Base-by-base conservation (phyloP, 2,113 vertebrate genomes). In the Ictalurus furcatus region DNA sequence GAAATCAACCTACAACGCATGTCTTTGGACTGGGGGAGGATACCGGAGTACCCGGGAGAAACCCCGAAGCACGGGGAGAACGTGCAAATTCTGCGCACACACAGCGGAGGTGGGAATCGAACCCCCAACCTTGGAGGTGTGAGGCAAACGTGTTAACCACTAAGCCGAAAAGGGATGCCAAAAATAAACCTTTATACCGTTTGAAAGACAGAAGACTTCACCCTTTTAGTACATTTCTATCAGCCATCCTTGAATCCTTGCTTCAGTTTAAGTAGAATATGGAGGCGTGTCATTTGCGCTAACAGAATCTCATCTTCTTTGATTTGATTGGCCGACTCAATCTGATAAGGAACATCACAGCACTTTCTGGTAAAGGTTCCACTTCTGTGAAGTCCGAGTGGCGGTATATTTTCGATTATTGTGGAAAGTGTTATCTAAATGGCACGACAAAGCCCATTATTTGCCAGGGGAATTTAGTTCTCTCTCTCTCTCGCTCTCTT, bases 261-360 rank as follows among this genome's bases (percentile, higher is more conserved):
- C 56, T 59, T 14, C 17, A 82, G 30, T 58, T 81, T 58, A 56
- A 23, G 6, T 17, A 12, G 58, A 83, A 83, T 6, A 25, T 6
- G 21, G 17, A 25, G 12, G 8, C 34, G 1, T 61, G 21, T 61
- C 34, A 40, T 25, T 81, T 40, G 30, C 14, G 56, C 25, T 37
- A 82, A 82, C 28, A 40, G 34, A 61, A 40, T 83, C 56, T 83
- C 30, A 23, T 61, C 8, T 30, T 30, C 78, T 61, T 83, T 83
- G 30, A 61, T 82, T 59, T 83, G 58, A 80, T 56, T 80, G 78
- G 78, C 48, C 30, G 48, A 80, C 48, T 80, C 48, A n/a, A 16
- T 80, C 48, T 80, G 78, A 63, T 83, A 61, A 83, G 58, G 14
- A 61, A 83, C 81, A 63, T 83, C 81, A 83, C 17, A 34, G 80